Conservation (phyloP, 1,140 invertebrate species). For the Drosophila albomicans region DNA sequence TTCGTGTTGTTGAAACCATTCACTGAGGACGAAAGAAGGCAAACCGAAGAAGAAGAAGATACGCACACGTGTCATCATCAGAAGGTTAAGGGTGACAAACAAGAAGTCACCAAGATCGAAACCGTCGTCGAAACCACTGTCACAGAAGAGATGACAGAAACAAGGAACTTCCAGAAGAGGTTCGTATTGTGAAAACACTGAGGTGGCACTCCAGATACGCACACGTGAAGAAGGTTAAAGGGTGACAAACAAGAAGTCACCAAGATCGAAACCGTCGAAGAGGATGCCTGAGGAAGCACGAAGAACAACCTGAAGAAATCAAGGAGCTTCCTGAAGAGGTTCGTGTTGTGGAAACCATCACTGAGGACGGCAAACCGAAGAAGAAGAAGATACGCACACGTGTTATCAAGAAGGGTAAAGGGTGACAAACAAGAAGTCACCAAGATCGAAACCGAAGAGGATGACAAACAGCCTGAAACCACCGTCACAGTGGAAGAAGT, state of each 20-base stretch:
- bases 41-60: conserved; percentile 58
- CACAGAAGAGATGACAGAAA: conserved; percentile 11
- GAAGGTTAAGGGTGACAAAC: conserved; percentile 46
- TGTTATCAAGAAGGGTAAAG: too few species aligned
- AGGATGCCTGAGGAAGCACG: too few species aligned
- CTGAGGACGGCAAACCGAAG: too few species aligned
- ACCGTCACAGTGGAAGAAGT: too few species aligned
- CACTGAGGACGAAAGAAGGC: conserved; percentile 47
- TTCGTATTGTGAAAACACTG: conserved; percentile 1
- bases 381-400: too few species aligned
- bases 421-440: too few species aligned
- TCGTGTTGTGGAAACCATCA: too few species aligned
- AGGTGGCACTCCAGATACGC: conserved; percentile 23
- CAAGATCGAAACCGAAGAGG: too few species aligned
- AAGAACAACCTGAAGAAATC: conserved; percentile 55
- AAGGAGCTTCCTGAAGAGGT: conserved; percentile 44
- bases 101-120: conserved; percentile 64
- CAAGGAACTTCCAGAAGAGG: conserved; percentile 17
- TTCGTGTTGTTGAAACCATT: conserved; percentile 32
- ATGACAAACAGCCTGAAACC: too few species aligned
- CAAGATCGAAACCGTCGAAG: conserved; percentile 81
- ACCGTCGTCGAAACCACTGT: conserved; percentile 50
- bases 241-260: conserved; percentile 70
- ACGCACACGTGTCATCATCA: conserved; percentile 65
- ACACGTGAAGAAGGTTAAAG: conserved; percentile 23